phyloP scores from a whole-genome alignment of 1,140 invertebrate species.

The Zaprionus capensis region DNA sequence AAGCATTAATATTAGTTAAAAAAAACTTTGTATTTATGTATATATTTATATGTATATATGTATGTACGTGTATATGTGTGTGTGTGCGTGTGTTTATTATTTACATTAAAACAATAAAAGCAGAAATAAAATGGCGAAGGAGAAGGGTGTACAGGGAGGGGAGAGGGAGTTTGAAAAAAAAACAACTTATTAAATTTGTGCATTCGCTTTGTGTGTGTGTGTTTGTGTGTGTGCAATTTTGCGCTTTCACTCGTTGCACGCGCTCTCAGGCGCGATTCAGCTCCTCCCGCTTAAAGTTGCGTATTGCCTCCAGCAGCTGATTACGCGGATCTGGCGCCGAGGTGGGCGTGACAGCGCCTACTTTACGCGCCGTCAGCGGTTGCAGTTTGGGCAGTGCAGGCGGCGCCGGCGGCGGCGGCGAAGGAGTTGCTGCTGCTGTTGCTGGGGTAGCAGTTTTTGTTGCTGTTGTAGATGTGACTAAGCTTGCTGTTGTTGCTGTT shows the following conservation, averaged over 20 bases:
- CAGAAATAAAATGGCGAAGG: slow-evolving; percentile 25
- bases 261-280: slow-evolving; percentile 66
- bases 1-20: slow-evolving; percentile 68
- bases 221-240: not conserved
- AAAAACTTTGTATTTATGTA: slow-evolving; percentile 40
- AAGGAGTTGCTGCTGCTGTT: slow-evolving; percentile 26
- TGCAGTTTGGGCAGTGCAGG: slow-evolving; percentile 81
- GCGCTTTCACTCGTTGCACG: not conserved
- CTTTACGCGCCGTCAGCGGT: slow-evolving; percentile 38
- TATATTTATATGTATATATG: slow-evolving; percentile 26
- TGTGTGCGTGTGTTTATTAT: slow-evolving; percentile 49
- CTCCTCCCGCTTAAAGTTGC: slow-evolving; percentile 86
- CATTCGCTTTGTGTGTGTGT: slow-evolving; percentile 47
- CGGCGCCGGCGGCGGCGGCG: slow-evolving; percentile 85
- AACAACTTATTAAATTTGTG: slow-evolving; percentile 32
- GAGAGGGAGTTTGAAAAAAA: slow-evolving; percentile 2
- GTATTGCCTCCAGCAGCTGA: slow-evolving; percentile 89
- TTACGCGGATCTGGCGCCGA: slow-evolving; percentile 86
- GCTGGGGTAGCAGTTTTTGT: not conserved
- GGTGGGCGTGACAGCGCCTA: slow-evolving; percentile 58
- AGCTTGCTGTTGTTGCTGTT: not conserved
- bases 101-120: slow-evolving; percentile 59
- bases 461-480: not conserved
- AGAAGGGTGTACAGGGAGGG: not conserved
- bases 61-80: slow-evolving; percentile 14